Conservation (phyloP, 2,113 vertebrate species). For the Mionectes macconnelli region DNA sequence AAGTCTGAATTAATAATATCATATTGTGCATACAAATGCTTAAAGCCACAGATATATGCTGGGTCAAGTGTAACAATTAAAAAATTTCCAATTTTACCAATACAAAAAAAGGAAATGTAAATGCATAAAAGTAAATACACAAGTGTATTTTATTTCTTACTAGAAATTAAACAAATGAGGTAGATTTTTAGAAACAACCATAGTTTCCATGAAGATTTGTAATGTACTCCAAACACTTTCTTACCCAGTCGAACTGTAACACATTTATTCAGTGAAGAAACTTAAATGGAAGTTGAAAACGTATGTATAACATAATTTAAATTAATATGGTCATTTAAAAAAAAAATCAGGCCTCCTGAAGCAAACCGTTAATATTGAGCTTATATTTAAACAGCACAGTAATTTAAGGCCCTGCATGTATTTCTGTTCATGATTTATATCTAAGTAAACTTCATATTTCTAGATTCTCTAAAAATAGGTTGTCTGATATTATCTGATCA, state of each 20-base stretch:
- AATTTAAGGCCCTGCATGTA: background rate
- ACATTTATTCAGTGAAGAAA: background rate
- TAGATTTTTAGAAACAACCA: background rate
- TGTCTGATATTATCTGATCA: background rate
- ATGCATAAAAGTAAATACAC: background rate
- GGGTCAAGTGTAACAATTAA: background rate
- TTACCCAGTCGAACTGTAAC: background rate
- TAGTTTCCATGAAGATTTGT: background rate
- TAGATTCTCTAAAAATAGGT: background rate
- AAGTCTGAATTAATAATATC: background rate
- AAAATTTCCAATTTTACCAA: background rate
- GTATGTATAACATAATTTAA: background rate
- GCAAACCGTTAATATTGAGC: background rate
- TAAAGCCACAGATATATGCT: background rate
- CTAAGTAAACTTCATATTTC: background rate
- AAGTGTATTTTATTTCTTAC: background rate
- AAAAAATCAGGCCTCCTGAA: background rate
- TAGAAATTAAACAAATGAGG: background rate
- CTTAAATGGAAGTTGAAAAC: background rate
- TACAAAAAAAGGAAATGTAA: background rate
- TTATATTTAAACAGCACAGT: background rate
- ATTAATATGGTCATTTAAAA: background rate
- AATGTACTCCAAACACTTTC: background rate
- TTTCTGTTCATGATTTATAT: background rate
- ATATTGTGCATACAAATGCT: background rate